Evolutionary conservation across 2,888 invertebrate species (phyloP).

Genomic region (Perizoma affinitatum): DNA sequence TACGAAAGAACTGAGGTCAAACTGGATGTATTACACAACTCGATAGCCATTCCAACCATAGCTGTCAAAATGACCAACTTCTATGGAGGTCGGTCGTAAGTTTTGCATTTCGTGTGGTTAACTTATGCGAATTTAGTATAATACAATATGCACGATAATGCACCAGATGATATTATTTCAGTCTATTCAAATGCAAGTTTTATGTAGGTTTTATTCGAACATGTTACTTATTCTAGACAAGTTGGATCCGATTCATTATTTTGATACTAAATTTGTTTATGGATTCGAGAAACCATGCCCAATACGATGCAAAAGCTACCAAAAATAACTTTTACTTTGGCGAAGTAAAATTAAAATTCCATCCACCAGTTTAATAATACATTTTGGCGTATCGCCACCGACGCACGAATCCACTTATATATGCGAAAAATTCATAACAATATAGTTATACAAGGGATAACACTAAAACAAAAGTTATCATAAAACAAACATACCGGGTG

Average conservation of each 20-base stretch:
- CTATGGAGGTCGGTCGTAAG: background rate
- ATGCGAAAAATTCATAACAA: constrained; percentile 44
- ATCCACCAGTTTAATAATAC: constrained; percentile 67
- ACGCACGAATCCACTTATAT: constrained; percentile 44
- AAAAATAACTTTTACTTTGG: constrained; percentile 60
- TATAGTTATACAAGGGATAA: constrained; percentile 27
- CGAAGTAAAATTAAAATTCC: constrained; percentile 68
- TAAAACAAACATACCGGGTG: constrained; percentile 52
- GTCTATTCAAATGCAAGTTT: background rate
- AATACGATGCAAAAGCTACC: constrained; percentile 33
- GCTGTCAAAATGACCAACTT: constrained; percentile 30
- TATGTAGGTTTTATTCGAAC: background rate
- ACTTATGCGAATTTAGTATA: constrained; percentile 6
- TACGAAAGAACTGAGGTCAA: constrained; percentile 57
- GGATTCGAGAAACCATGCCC: constrained; percentile 19
- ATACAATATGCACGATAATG: constrained; percentile 7
- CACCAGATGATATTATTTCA: background rate
- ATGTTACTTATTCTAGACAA: constrained; percentile 6
- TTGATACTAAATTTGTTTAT: constrained; percentile 1
- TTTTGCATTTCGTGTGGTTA: constrained; percentile 10
- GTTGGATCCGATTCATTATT: background rate
- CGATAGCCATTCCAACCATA: constrained; percentile 47
- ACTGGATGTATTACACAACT: constrained; percentile 60
- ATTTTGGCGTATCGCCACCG: constrained; percentile 72
- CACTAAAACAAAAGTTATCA: constrained; percentile 27